A percentile compares a stretch with the other conserved stretches of the same genome.
phyloP scores from a whole-genome alignment of 2,888 invertebrate genomes.

The Ganaspis brasiliensis region DNA sequence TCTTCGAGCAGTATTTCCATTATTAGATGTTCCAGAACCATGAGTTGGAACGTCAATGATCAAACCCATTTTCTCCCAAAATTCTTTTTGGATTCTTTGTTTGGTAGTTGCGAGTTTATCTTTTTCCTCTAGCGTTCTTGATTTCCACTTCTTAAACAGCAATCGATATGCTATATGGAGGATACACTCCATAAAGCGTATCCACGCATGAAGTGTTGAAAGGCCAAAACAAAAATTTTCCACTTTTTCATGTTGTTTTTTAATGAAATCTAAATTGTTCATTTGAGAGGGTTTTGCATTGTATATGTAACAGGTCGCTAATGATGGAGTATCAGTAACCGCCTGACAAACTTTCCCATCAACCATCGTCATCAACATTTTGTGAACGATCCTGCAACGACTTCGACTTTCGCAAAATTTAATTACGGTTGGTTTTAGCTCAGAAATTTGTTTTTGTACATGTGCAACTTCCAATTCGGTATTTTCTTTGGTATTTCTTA shows the following conservation, averaged over 20 bases:
- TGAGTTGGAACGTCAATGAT: conserved; percentile 43
- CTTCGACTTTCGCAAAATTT: no score
- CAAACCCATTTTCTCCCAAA: conserved; percentile 40
- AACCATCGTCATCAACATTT: no score
- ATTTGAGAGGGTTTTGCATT: no score
- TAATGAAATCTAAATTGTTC: no score
- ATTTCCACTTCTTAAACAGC: conserved; percentile 45
- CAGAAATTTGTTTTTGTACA: no score
- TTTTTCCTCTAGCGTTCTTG: conserved; percentile 49
- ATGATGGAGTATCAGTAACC: conserved; percentile 55
- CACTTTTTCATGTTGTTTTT: conserved; percentile 52
- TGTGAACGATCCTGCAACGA: conserved; percentile 47
- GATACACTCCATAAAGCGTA: no score
- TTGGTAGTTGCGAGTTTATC: not conserved
- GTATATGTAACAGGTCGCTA: no score
- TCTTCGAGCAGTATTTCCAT: no score
- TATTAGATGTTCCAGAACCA: conserved; percentile 44
- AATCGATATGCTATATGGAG: conserved; percentile 32
- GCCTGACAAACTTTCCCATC: conserved; percentile 59
- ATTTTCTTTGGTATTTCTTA: no score
- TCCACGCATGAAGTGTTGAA: no score
- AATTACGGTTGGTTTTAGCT: no score
- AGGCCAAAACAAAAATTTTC: conserved; percentile 53
- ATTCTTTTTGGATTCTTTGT: not conserved
- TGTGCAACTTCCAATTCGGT: no score